phyloP scores from a whole-genome alignment of 2,797 vertebrate genomes.

The Microctenopoma stevenorrisi region DNA sequence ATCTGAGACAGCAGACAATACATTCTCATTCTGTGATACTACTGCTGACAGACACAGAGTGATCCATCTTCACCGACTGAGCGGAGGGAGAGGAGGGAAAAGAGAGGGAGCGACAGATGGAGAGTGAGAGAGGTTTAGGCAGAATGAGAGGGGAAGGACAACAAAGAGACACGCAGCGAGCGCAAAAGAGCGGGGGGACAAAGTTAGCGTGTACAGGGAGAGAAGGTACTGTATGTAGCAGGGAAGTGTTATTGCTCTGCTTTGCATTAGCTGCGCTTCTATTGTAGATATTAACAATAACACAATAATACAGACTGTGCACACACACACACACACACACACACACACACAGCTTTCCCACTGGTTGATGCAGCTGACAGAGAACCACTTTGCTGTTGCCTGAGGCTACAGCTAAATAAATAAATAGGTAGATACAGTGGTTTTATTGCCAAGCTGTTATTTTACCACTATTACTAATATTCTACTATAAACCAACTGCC shows the following conservation, averaged over 20 bases:
- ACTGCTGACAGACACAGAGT: slow-evolving; percentile 80
- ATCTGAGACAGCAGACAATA: slow-evolving; percentile 82
- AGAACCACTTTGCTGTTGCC: slow-evolving; percentile 52
- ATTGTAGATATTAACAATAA: slow-evolving; percentile 35
- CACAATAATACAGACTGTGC: not conserved
- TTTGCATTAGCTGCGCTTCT: slow-evolving; percentile 53
- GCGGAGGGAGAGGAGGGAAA: slow-evolving; percentile 58
- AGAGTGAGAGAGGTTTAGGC: slow-evolving; percentile 56
- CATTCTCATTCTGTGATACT: slow-evolving; percentile 84
- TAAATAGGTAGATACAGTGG: slow-evolving; percentile 46
- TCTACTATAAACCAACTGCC: slow-evolving; percentile 41
- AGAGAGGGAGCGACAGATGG: slow-evolving; percentile 64
- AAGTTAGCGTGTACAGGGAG: slow-evolving; percentile 36
- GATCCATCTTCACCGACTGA: slow-evolving; percentile 78
- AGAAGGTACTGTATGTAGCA: slow-evolving; percentile 30
- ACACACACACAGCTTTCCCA: slow-evolving; percentile 36
- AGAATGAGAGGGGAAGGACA: slow-evolving; percentile 47
- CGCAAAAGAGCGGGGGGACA: slow-evolving; percentile 8
- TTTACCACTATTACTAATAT: slow-evolving; percentile 62
- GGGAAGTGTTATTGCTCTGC: slow-evolving; percentile 55
- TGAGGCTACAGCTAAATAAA: slow-evolving; percentile 56
- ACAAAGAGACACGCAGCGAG: slow-evolving; percentile 24
- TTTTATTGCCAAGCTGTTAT: slow-evolving; percentile 55
- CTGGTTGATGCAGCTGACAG: slow-evolving; percentile 47
- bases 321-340: slow-evolving; percentile 5